Conservation (phyloP, 2,888 invertebrate species). For the Desoria tigrina region DNA sequence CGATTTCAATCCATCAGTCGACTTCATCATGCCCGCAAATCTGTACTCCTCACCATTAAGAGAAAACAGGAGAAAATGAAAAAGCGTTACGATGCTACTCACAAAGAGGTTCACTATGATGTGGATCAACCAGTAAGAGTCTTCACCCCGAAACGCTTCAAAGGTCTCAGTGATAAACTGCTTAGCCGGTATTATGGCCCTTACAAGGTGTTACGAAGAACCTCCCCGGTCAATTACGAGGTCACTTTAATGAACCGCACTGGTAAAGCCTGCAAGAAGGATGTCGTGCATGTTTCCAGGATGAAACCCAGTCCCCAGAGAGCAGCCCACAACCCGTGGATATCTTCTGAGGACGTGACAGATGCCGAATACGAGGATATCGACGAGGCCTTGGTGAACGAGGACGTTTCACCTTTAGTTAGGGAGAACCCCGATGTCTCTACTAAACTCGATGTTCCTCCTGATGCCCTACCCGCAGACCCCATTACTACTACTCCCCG, state of each 20-base stretch:
- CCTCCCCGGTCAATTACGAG: conserved; percentile 21
- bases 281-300: conserved; percentile 18
- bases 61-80: conserved; percentile 13
- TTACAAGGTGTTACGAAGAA: conserved; percentile 1
- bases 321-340: not conserved
- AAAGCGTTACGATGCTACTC: conserved; percentile 19
- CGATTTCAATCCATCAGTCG: not conserved
- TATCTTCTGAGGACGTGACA: no score
- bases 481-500: no score
- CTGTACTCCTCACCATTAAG: not conserved
- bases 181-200: conserved; percentile 20
- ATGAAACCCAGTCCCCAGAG: conserved; percentile 1
- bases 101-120: conserved; percentile 1
- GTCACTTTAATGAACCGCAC: conserved; percentile 7
- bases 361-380: not conserved
- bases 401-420: no score
- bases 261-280: conserved; percentile 1
- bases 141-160: conserved; percentile 13
- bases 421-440: no score
- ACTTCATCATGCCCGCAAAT: conserved; percentile 4
- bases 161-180: conserved; percentile 24
- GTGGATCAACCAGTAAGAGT: conserved; percentile 23
- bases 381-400: not conserved
- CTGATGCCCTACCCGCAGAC: no score
- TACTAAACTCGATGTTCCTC: no score